Evolutionary conservation across 1,140 invertebrate species (phyloP).

Genomic region (Batillaria attramentaria): DNA sequence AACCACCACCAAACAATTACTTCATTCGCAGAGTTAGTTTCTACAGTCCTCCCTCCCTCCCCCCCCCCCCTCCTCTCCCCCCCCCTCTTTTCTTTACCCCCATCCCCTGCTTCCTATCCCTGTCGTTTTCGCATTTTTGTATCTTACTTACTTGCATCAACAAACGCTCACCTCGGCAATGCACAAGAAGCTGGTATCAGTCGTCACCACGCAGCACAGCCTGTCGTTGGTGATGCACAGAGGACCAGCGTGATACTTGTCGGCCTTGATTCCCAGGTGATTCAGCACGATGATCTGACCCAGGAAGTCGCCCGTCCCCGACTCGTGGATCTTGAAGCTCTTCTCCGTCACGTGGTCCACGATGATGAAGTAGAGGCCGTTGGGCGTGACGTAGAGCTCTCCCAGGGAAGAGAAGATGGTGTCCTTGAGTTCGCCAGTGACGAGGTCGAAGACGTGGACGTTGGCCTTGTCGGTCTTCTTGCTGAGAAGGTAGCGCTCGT

Average conservation of each 20-base stretch:
- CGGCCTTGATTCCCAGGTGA: slow-evolving; percentile 59
- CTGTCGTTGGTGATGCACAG: slow-evolving; percentile 59
- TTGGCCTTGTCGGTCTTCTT: slow-evolving; percentile 57
- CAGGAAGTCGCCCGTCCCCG: slow-evolving; percentile 59
- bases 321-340: slow-evolving; percentile 66
- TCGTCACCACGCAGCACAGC: slow-evolving; percentile 61
- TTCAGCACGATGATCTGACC: slow-evolving; percentile 68
- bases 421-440: slow-evolving; percentile 54
- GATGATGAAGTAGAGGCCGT: slow-evolving; percentile 61
- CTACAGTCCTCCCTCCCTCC: not conserved
- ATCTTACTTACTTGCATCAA: too few relatives aligned
- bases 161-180: slow-evolving; percentile 55
- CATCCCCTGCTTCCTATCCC: not conserved
- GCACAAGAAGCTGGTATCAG: slow-evolving; percentile 64
- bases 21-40: not conserved
- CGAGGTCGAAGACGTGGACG: slow-evolving; percentile 61
- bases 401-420: slow-evolving; percentile 64
- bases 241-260: slow-evolving; percentile 60
- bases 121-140: too few relatives aligned
- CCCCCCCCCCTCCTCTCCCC: not conserved
- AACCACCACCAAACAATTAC: not conserved
- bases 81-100: not conserved
- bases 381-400: slow-evolving; percentile 63
- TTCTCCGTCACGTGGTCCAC: slow-evolving; percentile 68
- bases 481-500: slow-evolving; percentile 51